Percentiles rank a stretch among this genome's conserved stretches.
Evolutionary conservation across 2,113 vertebrate species (phyloP).

Genomic region (Podarcis raffonei): DNA sequence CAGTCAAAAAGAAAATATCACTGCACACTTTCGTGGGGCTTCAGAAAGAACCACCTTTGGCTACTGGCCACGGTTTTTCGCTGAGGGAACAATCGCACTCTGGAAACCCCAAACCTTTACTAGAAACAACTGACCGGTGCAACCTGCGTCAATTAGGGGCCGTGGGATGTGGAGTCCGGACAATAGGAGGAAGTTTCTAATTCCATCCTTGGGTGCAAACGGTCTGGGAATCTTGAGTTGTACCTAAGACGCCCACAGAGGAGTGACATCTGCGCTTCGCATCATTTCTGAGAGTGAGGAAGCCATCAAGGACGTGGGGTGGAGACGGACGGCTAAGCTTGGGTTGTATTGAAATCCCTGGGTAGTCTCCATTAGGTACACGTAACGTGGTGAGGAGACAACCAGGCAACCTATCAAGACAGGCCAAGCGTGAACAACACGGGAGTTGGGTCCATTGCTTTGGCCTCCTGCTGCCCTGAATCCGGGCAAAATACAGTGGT

Average conservation of each 20-base stretch:
- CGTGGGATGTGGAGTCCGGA: constrained; percentile 64
- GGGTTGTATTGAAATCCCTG: background rate
- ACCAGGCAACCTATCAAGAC: background rate
- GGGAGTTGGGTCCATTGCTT: background rate
- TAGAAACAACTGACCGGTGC: constrained; percentile 55
- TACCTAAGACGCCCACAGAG: constrained; percentile 55
- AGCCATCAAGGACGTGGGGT: constrained; percentile 33
- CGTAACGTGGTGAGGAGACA: background rate
- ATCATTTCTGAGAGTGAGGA: constrained; percentile 61
- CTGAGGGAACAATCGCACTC: constrained; percentile 56
- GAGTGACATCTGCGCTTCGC: constrained; percentile 74
- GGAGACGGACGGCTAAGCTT: constrained; percentile 51
- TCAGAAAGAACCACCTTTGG: constrained; percentile 69
- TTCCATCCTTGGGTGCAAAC: constrained; percentile 80
- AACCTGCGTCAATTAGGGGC: constrained; percentile 77
- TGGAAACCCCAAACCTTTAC: constrained; percentile 50
- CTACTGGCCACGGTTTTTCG: constrained; percentile 40
- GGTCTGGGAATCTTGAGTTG: constrained; percentile 64
- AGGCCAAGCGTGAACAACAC: too few species aligned
- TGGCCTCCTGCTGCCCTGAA: too few species aligned
- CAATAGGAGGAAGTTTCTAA: constrained; percentile 82
- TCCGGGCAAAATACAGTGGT: too few species aligned
- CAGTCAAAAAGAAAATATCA: constrained; percentile 41
- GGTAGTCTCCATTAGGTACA: background rate
- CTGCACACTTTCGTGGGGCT: constrained; percentile 43